Conservation (phyloP, 2,888 invertebrate species). For the Luperina nickerlii region DNA sequence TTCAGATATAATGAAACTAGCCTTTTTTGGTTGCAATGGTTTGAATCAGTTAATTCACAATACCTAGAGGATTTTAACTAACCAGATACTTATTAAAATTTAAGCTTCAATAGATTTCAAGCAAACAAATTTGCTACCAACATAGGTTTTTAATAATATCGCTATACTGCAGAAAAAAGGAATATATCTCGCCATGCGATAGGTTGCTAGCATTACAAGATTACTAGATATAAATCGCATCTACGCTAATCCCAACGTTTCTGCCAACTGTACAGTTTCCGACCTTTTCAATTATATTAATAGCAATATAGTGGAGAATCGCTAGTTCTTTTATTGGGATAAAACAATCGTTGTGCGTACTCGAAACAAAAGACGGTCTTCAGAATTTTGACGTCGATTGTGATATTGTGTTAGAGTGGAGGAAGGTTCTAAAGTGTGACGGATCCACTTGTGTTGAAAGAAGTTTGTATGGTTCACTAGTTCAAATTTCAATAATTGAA, state of each 20-base stretch:
- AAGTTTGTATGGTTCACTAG: not conserved
- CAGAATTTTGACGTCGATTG: conserved; percentile 19
- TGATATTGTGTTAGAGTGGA: conserved; percentile 15
- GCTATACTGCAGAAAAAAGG: not conserved
- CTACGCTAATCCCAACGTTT: conserved; percentile 34
- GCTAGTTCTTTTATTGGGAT: conserved; percentile 38
- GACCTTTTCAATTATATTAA: conserved; percentile 59
- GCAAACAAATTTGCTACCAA: not conserved
- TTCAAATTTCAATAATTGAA: too few species aligned
- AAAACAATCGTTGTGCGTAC: conserved; percentile 36
- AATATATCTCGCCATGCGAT: conserved; percentile 15
- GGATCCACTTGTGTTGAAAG: not conserved
- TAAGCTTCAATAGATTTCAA: not conserved
- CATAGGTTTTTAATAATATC: conserved; percentile 1
- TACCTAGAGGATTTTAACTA: not conserved
- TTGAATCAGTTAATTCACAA: conserved; percentile 5
- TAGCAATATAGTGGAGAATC: conserved; percentile 35
- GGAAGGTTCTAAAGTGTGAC: not conserved
- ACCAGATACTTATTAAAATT: conserved; percentile 4
- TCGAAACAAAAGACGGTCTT: conserved; percentile 35
- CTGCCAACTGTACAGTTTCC: conserved; percentile 31
- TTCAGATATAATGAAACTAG: conserved; percentile 4
- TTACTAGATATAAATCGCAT: conserved; percentile 51
- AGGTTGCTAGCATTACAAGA: conserved; percentile 37
- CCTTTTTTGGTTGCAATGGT: not conserved